These are phyloP conservation scores for Periophthalmus modestus DNA, from an alignment of 2,113 vertebrate species.

Conservation along the genomic window DNA sequence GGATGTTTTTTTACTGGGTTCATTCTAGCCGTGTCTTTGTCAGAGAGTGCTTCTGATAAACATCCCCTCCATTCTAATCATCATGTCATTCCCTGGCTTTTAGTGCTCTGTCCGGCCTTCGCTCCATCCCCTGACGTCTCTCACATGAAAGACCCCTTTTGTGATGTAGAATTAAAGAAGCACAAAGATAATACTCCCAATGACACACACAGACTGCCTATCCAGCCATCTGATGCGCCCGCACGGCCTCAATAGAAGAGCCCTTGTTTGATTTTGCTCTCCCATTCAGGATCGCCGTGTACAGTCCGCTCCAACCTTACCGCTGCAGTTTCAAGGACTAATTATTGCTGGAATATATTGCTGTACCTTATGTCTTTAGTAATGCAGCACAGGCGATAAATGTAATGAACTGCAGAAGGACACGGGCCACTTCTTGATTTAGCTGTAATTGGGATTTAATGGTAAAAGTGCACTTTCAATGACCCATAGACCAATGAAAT, in stretches of 20 bases:
- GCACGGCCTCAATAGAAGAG: constrained; percentile 56
- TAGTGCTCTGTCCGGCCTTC: constrained; percentile 72
- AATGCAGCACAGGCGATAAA: constrained; percentile 28
- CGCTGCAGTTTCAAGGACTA: constrained; percentile 56
- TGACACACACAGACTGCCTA: constrained; percentile 61
- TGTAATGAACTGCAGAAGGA: constrained; percentile 26
- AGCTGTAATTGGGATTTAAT: neutral
- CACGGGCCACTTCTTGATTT: constrained; percentile 7
- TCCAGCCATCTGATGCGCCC: constrained; percentile 63
- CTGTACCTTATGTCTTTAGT: constrained; percentile 24
- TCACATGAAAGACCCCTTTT: constrained; percentile 75
- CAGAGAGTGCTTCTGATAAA: constrained; percentile 73
- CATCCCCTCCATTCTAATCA: constrained; percentile 73
- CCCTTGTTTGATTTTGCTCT: constrained; percentile 57
- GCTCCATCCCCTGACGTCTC: constrained; percentile 65
- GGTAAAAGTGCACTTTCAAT: neutral
- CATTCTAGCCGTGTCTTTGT: constrained; percentile 65
- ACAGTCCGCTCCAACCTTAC: constrained; percentile 42
- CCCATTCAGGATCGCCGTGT: constrained; percentile 27
- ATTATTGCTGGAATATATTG: constrained; percentile 55
- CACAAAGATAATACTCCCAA: constrained; percentile 69
- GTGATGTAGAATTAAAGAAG: constrained; percentile 72
- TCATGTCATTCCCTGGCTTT: constrained; percentile 75
- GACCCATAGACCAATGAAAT: neutral
- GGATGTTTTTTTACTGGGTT: constrained; percentile 60